Conservation (phyloP, 2,797 vertebrate species). For the Clarias fuscus region DNA sequence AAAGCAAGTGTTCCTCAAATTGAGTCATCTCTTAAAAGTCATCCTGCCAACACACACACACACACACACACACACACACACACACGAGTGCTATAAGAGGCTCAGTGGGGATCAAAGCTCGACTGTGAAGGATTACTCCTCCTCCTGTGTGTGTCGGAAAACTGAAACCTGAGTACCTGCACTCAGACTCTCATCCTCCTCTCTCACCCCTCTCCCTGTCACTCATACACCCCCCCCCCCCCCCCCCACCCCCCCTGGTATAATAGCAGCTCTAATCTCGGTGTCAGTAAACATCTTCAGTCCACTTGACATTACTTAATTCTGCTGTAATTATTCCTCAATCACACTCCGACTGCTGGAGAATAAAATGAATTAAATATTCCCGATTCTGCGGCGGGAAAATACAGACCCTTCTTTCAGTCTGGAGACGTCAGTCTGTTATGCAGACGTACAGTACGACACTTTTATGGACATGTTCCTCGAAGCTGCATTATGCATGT, state of each 20-base stretch:
- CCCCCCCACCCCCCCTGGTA: not conserved
- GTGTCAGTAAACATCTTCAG: slow-evolving; percentile 32
- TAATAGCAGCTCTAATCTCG: not conserved
- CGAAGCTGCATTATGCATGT: no score
- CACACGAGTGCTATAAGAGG: slow-evolving; percentile 1
- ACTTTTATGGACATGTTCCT: no score
- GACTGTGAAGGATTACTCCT: slow-evolving; percentile 32
- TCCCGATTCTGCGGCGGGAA: not conserved
- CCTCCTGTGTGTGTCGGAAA: not conserved
- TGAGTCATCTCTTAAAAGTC: slow-evolving; percentile 28
- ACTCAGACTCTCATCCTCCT: slow-evolving; percentile 26
- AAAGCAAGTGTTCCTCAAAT: not conserved
- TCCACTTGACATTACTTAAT: slow-evolving; percentile 29
- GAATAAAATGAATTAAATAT: no score
- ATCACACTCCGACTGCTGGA: not conserved
- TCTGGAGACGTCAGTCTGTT: no score
- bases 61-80: slow-evolving; percentile 5
- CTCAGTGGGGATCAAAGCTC: slow-evolving; percentile 37
- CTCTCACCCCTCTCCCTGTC: not conserved
- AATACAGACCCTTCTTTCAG: no score
- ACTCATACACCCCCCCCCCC: not conserved
- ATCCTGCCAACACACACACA: slow-evolving; percentile 5
- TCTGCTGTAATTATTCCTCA: slow-evolving; percentile 1
- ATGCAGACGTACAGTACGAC: no score
- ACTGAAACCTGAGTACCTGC: slow-evolving; percentile 28